phyloP scores from a whole-genome alignment of 2,888 invertebrate species.

The Cecidostiba fungosa region DNA sequence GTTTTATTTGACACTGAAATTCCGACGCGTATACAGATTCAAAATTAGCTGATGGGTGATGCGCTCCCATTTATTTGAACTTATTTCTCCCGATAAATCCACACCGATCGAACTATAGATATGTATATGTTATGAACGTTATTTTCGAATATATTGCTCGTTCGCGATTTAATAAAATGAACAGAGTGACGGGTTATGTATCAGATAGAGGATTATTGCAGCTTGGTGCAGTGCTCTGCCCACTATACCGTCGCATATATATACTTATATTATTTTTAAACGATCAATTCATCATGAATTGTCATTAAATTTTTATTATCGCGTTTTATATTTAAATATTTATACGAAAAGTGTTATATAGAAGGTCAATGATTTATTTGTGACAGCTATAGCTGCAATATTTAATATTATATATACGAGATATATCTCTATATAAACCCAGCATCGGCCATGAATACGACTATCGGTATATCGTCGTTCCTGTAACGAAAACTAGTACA shows the following conservation, averaged over 20 bases:
- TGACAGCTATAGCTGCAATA: too few species aligned
- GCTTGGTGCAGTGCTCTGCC: not conserved
- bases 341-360: not conserved
- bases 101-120: not conserved
- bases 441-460: too few species aligned
- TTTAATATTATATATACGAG: too few species aligned
- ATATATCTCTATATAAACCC: too few species aligned
- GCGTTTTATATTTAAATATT: not conserved
- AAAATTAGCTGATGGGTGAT: not conserved
- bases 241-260: not conserved
- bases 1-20: not conserved
- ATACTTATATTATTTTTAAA: not conserved
- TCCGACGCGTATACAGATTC: not conserved
- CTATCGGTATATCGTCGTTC: too few species aligned
- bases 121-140: not conserved
- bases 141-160: not conserved
- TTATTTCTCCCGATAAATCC: not conserved
- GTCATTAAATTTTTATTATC: not conserved
- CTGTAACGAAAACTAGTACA: too few species aligned
- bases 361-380: too few species aligned
- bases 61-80: not conserved
- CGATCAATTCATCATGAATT: not conserved
- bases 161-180: not conserved
- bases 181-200: not conserved
- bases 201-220: not conserved